These are phyloP conservation scores for Pardalotus punctatus DNA, from an alignment of 2,113 vertebrate genomes.

Conservation along the genomic window DNA sequence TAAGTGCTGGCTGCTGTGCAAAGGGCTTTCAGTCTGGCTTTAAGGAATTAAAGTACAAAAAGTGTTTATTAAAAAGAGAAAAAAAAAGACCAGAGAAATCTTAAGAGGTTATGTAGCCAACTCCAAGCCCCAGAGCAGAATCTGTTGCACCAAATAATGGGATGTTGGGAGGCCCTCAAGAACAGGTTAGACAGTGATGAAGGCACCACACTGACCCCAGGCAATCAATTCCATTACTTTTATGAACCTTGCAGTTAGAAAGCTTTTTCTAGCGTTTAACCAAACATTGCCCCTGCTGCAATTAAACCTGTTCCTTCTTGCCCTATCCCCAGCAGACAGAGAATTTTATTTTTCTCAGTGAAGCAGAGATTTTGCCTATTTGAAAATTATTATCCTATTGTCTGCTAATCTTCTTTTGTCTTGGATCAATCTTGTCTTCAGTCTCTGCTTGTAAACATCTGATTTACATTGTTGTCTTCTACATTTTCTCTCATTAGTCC, in stretches of 20 bases:
- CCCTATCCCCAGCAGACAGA: not conserved
- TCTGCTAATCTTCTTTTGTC: not conserved
- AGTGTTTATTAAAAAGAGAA: not conserved
- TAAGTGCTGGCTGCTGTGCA: not conserved
- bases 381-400: not conserved
- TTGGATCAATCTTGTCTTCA: not conserved
- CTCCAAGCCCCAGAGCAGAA: not conserved
- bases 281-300: not conserved
- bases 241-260: not conserved
- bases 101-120: not conserved
- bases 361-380: not conserved
- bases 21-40: not conserved
- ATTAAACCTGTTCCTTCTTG: conserved; percentile 34
- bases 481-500: not conserved
- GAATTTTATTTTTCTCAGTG: not conserved
- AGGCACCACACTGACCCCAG: not conserved
- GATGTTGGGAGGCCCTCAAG: not conserved
- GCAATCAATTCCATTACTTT: conserved; percentile 17
- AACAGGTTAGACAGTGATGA: not conserved
- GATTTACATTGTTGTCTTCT: not conserved
- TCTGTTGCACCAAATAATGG: not conserved
- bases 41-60: not conserved
- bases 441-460: not conserved
- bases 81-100: not conserved
- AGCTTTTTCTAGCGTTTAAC: conserved; percentile 1